phyloP scores from a whole-genome alignment of 2,113 vertebrate genomes.

The Psilopogon haemacephalus region DNA sequence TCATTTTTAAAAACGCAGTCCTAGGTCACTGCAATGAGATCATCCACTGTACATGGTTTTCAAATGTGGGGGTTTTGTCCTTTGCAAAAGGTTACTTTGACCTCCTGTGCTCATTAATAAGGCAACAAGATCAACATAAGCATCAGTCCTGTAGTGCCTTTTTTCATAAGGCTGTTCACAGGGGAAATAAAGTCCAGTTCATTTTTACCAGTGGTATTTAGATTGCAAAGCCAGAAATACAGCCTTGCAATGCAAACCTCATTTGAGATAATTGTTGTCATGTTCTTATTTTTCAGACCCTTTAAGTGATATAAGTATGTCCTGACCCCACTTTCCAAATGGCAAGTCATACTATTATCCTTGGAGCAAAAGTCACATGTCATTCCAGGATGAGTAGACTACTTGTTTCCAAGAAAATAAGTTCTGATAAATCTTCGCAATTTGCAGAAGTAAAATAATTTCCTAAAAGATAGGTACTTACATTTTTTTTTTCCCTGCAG shows the following conservation, averaged over 20 bases:
- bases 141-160: background rate
- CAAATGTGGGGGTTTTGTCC: background rate
- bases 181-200: background rate
- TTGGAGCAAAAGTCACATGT: background rate
- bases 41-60: background rate
- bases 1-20: background rate
- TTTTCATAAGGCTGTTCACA: background rate
- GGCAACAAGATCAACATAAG: background rate
- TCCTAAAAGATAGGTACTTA: background rate
- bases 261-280: background rate
- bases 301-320: background rate
- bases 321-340: background rate
- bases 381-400: background rate
- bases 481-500: background rate
- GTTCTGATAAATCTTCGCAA: background rate
- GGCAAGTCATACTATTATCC: background rate
- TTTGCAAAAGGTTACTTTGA: constrained; percentile 9
- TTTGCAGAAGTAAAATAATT: background rate
- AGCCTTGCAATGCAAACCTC: background rate
- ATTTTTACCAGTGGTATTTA: background rate
- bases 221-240: background rate
- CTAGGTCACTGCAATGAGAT: constrained; percentile 1
- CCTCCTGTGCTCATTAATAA: background rate
- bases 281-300: background rate
- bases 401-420: background rate